Evolutionary conservation across 2,113 vertebrate species (phyloP), one percentile per base, ranked within the genome.

Genomic region (Erythrocebus patas): DNA sequence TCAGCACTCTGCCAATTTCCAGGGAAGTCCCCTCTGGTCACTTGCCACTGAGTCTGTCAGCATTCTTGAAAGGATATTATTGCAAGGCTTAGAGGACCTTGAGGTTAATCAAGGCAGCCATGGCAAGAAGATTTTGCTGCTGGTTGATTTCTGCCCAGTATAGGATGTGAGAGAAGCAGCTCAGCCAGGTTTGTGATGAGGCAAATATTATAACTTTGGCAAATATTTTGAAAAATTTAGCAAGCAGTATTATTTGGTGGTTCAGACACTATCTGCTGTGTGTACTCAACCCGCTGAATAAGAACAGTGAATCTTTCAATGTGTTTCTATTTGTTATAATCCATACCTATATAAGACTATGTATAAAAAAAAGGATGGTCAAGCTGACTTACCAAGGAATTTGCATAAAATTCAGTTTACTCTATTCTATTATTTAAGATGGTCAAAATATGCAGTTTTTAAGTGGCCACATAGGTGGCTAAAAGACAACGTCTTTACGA

Each of bases 151-250:
- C 17, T 30, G 30, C 48, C 23, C 45, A 4, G 18, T 76, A 13
- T 3, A 11, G 50, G 12, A 66, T 8, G 35, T 55, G 40, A 8
- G 18, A 70, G 20, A 72, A 48, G 11, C 9, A 6, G 43, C 30
- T 89, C n/a, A 17, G 38, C 22, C 83, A 72, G 20, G 12, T 23
- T 84, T 80, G 48, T 59, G 73, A 66, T 0, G 75, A 95, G 27
- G 23, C 22, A 27, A n/a, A 6, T 22, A n/a, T 18, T 8, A 3
- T 61, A 43, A 78, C 43, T 16, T 81, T 59, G 35, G 87, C 75
- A 84, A 86, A 52, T 57, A 55, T 88, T 55, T 68, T 52, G 83
- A 90, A 35, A 92, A 89, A 84, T 80, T 45, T 52, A 68, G 32
- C 20, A 16, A 79, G 94, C 30, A 5, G 23, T 43, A 50, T 66